Evolutionary conservation across 2,888 invertebrate genomes (phyloP).

Genomic region (Harpalus rubripes): DNA sequence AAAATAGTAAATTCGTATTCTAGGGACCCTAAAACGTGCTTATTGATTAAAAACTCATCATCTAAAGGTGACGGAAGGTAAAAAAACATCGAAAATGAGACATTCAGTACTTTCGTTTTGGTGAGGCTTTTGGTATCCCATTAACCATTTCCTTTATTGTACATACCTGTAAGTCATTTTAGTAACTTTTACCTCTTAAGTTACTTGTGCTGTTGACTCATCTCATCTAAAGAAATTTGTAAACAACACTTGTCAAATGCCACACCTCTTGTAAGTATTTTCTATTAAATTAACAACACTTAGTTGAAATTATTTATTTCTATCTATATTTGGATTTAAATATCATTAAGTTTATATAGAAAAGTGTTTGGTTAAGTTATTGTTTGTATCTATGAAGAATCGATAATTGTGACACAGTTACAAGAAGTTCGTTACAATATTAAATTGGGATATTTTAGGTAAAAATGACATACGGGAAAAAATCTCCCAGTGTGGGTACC

Average conservation of each 20-base stretch:
- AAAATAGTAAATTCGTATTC: too few relatives aligned
- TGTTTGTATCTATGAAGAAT: constrained; percentile 29
- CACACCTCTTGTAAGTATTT: constrained; percentile 61
- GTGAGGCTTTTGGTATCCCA: neutral
- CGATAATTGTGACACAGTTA: constrained; percentile 49
- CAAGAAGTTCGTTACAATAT: constrained; percentile 8
- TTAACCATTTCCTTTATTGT: neutral
- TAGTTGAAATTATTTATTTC: neutral
- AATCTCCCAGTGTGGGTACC: constrained; percentile 92
- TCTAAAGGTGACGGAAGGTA: too few relatives aligned
- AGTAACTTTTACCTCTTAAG: constrained; percentile 31
- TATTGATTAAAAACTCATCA: too few relatives aligned
- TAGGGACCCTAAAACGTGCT: too few relatives aligned
- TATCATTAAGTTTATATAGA: neutral
- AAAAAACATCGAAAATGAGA: too few relatives aligned
- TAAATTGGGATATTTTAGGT: constrained; percentile 68
- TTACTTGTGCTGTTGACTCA: constrained; percentile 29
- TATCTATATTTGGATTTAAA: neutral
- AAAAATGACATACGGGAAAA: constrained; percentile 87
- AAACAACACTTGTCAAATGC: constrained; percentile 64
- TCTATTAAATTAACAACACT: constrained; percentile 8
- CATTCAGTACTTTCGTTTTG: too few relatives aligned
- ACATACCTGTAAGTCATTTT: neutral
- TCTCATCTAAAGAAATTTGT: constrained; percentile 46
- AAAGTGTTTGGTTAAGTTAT: constrained; percentile 11